Evolutionary conservation across 2,797 vertebrate species (phyloP).

Genomic region (Buceros bicornis): DNA sequence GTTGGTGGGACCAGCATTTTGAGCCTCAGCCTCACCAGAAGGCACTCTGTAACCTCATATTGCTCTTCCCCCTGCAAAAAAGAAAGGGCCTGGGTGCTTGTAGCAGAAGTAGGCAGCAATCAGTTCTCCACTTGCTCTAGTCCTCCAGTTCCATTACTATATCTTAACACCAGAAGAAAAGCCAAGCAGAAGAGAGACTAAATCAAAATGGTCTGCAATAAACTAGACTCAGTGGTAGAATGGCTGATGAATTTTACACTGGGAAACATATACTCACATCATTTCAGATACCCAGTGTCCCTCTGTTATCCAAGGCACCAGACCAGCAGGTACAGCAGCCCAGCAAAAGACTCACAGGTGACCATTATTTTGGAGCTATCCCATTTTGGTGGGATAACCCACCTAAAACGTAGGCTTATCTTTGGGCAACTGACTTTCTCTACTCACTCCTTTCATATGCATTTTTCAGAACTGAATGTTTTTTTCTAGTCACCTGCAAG

Average conservation of each 20-base stretch:
- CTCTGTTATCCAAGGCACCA: background rate
- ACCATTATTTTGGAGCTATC: background rate
- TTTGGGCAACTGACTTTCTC: background rate
- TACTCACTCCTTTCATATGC: background rate
- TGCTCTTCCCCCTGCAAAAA: background rate
- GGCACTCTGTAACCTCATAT: background rate
- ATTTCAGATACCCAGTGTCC: background rate
- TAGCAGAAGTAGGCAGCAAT: background rate
- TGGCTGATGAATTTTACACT: background rate
- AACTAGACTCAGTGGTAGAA: background rate
- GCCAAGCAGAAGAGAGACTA: background rate
- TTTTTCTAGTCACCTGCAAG: background rate
- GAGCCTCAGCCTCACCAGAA: background rate
- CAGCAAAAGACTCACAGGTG: background rate
- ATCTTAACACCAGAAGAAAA: background rate
- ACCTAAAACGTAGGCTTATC: background rate
- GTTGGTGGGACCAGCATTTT: background rate
- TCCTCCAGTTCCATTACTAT: background rate
- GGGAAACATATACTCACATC: background rate
- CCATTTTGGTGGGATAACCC: background rate
- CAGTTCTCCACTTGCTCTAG: background rate
- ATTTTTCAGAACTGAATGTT: background rate
- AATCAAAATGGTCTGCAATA: background rate
- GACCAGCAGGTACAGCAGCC: background rate
- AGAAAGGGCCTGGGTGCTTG: accelerated